Evolutionary conservation across 2,797 vertebrate genomes (phyloP).

Genomic region (Parambassis ranga): DNA sequence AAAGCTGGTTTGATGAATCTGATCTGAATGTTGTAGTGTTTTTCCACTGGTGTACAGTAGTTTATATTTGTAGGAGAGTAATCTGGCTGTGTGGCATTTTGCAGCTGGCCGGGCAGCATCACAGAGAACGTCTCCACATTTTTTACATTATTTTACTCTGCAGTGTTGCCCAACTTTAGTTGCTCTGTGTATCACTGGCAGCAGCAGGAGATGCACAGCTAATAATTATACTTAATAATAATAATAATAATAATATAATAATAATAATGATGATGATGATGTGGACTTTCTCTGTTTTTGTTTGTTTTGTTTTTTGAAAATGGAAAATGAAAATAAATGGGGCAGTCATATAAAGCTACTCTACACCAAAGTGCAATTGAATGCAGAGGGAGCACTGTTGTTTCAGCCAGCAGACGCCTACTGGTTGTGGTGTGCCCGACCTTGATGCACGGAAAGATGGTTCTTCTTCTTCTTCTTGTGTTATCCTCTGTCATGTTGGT

Average conservation of each 20-base stretch:
- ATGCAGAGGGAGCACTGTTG: slow-evolving; percentile 76
- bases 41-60: slow-evolving; percentile 51
- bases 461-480: slow-evolving; percentile 45
- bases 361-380: slow-evolving; percentile 79
- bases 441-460: slow-evolving; percentile 64
- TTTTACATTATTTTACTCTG: background rate
- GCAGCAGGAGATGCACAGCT: slow-evolving; percentile 15
- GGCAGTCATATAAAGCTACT: slow-evolving; percentile 62
- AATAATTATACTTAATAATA: background rate
- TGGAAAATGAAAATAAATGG: slow-evolving; percentile 20
- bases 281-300: too few species aligned
- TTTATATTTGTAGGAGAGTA: background rate
- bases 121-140: background rate
- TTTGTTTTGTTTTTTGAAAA: slow-evolving; percentile 26
- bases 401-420: slow-evolving; percentile 56
- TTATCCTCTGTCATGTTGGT: slow-evolving; percentile 56
- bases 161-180: slow-evolving; percentile 5
- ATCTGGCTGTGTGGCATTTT: slow-evolving; percentile 2
- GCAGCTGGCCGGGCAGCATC: background rate
- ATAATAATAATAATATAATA: too few species aligned
- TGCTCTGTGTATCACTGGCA: slow-evolving; percentile 5
- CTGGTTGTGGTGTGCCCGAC: slow-evolving; percentile 59
- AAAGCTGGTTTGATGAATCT: background rate
- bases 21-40: slow-evolving; percentile 26
- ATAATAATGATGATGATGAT: too few species aligned